phyloP scores from a whole-genome alignment of 2,113 vertebrate genomes.

The Heptranchias perlo region DNA sequence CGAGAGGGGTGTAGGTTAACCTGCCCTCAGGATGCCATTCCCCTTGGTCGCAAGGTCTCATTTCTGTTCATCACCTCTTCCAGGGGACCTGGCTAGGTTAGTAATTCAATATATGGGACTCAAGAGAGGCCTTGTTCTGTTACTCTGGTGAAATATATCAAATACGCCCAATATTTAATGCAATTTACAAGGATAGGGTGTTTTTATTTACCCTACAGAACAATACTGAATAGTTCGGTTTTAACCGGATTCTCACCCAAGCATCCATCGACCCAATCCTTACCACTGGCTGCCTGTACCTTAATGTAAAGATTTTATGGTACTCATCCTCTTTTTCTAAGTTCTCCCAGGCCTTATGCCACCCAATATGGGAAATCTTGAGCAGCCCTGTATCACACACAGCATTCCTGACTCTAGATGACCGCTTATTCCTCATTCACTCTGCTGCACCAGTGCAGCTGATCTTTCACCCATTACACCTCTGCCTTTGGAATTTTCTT shows the following conservation, averaged over 20 bases:
- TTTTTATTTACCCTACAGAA: no score
- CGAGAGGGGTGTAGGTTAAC: background rate
- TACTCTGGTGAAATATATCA: background rate
- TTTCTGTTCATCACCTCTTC: background rate
- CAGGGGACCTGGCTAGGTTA: background rate
- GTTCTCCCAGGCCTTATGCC: no score
- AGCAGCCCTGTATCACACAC: no score
- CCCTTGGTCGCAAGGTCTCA: background rate
- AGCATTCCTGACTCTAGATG: no score
- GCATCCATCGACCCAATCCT: background rate
- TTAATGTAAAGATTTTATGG: background rate
- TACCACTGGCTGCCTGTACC: background rate
- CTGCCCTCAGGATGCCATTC: background rate
- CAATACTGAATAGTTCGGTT: background rate
- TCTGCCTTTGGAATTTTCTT: no score
- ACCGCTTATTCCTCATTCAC: no score
- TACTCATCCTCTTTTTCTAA: background rate
- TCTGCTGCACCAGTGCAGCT: no score
- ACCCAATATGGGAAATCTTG: no score
- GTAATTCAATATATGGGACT: background rate
- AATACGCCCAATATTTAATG: background rate
- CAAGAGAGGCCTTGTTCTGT: background rate
- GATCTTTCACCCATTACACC: no score
- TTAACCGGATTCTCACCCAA: background rate
- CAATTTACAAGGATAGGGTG: background rate